Evolutionary conservation across 2,888 invertebrate genomes (phyloP).

Genomic region (Alloscopus bannaensis): DNA sequence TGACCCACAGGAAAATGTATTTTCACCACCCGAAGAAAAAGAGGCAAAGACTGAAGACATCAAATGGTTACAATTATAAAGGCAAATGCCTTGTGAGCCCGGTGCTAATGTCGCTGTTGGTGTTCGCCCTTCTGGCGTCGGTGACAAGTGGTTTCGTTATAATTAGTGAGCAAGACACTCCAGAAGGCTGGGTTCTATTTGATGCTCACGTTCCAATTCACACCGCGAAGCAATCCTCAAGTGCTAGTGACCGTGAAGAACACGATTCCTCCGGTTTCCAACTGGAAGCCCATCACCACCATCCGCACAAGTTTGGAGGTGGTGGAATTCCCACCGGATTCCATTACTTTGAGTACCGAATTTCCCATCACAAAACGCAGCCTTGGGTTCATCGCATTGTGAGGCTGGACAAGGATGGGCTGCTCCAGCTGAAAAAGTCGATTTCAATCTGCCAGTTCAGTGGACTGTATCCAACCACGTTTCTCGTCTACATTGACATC

Average conservation of each 20-base stretch:
- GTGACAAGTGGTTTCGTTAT: conserved; percentile 65
- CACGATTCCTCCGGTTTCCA: no score
- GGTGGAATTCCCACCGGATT: conserved; percentile 27
- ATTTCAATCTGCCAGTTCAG: conserved; percentile 56
- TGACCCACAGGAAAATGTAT: conserved; percentile 48
- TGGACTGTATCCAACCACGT: conserved; percentile 68
- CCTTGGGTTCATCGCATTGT: conserved; percentile 72
- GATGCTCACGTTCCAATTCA: conserved; percentile 66
- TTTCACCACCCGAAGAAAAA: conserved; percentile 57
- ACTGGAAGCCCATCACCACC: no score
- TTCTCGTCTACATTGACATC: conserved; percentile 71
- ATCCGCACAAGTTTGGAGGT: conserved; percentile 11
- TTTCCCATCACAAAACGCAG: conserved; percentile 72
- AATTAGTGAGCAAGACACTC: conserved; percentile 68
- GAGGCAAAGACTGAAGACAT: conserved; percentile 45
- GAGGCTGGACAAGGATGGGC: conserved; percentile 69
- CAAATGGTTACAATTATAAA: background rate
- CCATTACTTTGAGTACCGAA: conserved; percentile 68
- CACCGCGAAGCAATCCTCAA: background rate
- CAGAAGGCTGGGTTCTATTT: conserved; percentile 71
- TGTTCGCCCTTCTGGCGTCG: conserved; percentile 13
- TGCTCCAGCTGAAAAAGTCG: conserved; percentile 66
- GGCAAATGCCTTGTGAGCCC: background rate
- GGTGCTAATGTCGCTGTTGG: conserved; percentile 37
- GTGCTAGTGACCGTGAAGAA: background rate